phyloP scores from a whole-genome alignment of 2,113 vertebrate species.

The Patagioenas fasciata region DNA sequence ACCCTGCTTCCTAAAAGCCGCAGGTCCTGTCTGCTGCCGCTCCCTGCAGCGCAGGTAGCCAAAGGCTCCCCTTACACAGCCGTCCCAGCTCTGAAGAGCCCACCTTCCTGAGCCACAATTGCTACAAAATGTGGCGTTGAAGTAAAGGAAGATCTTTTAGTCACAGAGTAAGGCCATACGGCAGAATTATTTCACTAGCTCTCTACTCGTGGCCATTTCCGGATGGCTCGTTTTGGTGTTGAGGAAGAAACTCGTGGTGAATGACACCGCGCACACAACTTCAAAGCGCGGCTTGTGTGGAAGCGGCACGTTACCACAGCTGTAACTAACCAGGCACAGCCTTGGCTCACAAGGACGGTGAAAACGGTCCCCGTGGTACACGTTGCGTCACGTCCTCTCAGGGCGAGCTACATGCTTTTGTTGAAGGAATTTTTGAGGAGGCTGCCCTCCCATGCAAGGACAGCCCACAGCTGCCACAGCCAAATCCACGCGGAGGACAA shows the following conservation, averaged over 20 bases:
- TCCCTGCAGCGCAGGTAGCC: fast-evolving
- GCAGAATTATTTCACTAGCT: neutral
- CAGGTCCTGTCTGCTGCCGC: neutral
- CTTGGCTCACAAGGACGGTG: neutral
- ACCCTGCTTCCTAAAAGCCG: neutral
- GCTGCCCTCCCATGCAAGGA: neutral
- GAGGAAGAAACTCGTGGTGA: neutral
- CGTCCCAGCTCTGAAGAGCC: neutral
- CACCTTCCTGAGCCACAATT: neutral
- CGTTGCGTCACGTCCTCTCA: neutral
- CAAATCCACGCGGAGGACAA: neutral
- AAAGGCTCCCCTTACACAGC: neutral
- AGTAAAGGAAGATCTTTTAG: neutral
- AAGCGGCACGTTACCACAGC: fast-evolving
- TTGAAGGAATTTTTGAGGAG: neutral
- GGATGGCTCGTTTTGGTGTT: neutral
- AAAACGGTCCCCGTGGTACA: neutral
- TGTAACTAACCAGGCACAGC: fast-evolving
- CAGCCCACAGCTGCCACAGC: neutral
- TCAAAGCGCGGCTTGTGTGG: fast-evolving
- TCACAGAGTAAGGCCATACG: neutral
- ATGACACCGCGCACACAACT: neutral
- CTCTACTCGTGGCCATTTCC: neutral
- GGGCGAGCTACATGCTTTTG: fast-evolving
- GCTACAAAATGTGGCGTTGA: neutral